Evolutionary conservation across 2,888 invertebrate genomes (phyloP), one percentile per base, ranked within the genome.

Genomic region (Tenthredo mesomela): DNA sequence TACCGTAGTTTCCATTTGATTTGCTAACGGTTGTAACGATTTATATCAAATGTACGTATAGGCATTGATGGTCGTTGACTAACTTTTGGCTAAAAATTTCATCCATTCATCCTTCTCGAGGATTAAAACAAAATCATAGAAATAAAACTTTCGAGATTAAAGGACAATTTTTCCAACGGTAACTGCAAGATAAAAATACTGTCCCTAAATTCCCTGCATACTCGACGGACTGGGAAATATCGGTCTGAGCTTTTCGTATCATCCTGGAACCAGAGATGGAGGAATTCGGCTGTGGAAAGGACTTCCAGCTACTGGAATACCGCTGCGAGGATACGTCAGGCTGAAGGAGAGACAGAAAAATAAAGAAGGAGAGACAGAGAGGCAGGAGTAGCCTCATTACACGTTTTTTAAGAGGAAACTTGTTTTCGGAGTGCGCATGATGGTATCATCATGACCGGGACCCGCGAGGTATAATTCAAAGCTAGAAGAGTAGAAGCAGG

Each of bases 401-500:
- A 80, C 37, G 61, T 61, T 80, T 61, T 80, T 80, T 40, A n/a
- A 80, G 61, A 67, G 83, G 18, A 71, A 83, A 71, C 70, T 70
- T 71, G 83, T 71, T 70, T 70, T 71, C 50, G 54, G 67, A 83
- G 70, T 54, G 83, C 71, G 50, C 84, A 40, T 75, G 50, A 84
- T 75, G 83, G 54, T 75, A 61, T 61, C 84, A 54, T 84, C 73
- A 43, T 40, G 75, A 58, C 84, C 84, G 43, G 50, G 73, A 84
- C 84, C 58, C 21, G 43, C 75, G 50, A 47, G 73, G 75, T 61
- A 75, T 61, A 84, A 65, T 61, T 73, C 73, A 73, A 37, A 77
- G 75, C 58, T 33, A 84, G 67, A 58, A 47, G 54, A 83, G 29
- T 21, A 71, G 73, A 54, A 18, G 54, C 77, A 77, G 18, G 50